Base-by-base conservation (phyloP, 2,113 vertebrate species). In the Oriolus oriolus region DNA sequence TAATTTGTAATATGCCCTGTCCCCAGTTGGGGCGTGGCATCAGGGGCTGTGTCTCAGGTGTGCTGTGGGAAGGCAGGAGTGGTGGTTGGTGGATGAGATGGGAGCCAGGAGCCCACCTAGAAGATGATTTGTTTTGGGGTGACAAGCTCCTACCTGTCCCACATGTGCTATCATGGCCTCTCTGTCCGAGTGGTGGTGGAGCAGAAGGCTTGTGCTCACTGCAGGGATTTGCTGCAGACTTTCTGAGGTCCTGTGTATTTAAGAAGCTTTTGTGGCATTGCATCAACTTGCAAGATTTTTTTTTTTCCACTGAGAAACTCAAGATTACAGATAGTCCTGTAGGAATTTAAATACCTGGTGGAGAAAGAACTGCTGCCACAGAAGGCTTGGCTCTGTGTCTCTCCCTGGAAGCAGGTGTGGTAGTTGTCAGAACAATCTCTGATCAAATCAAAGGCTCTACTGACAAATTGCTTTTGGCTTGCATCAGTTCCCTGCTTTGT, bases 401-500 rank as follows among this genome's bases (percentile, higher is more conserved):
- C 20, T 84, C 77, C 27, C 16, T 94, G 63, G 74, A 93, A 95
- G 66, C 78, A 91, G 84, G 31, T 73, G 65, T 87, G 79, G 63
- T 61, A 56, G 70, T 37, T 74, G 70, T 74, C 14, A 2, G 65
- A 94, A 89, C 49, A 93, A 57, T 89, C 61, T 81, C 52, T 53
- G 65, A 63, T 85, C 59, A 74, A 85, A 83, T 82, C 74, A 80
- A 54, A 76, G 37, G 69, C 59, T 74, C 44, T 47, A 26, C 54
- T 85, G 74, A 74, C 41, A 84, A 85, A 93, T 89, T 91, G 88
- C 26, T 95, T 83, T 87, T 87, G 78, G 65, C 89, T 93, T 74
- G 59, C 84, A 63, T 82, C 63, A 66, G 0, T 88, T 69, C 74
- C 39, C 52, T 91, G 80, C 82, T 91, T 93, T 95, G 84, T 87